These are phyloP conservation scores for Drosophila arizonae DNA, from an alignment of 1,140 invertebrate species.

Conservation along the genomic window DNA sequence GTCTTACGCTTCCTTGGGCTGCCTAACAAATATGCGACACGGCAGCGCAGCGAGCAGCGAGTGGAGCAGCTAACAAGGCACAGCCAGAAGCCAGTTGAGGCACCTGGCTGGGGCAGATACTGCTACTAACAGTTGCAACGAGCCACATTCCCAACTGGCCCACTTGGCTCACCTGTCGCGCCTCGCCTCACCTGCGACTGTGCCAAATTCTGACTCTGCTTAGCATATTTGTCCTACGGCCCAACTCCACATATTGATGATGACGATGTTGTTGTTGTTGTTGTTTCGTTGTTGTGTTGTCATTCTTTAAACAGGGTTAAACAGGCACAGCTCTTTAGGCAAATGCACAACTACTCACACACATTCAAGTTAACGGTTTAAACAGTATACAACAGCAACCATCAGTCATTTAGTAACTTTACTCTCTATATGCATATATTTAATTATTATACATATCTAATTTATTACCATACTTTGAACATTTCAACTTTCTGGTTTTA, in stretches of 20 bases:
- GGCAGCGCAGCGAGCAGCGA: constrained; percentile 49
- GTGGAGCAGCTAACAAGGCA: constrained; percentile 1
- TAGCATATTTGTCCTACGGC: constrained; percentile 58
- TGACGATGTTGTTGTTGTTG: constrained; percentile 5
- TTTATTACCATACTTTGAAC: no score
- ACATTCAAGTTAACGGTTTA: constrained; percentile 13
- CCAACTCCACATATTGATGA: constrained; percentile 4
- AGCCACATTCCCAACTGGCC: background rate
- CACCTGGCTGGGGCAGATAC: constrained; percentile 3
- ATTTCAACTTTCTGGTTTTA: no score
- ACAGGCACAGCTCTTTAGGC: background rate
- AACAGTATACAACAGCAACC: no score
- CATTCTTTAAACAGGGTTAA: constrained; percentile 7
- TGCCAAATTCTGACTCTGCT: constrained; percentile 23
- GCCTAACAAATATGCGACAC: constrained; percentile 70
- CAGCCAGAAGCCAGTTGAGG: constrained; percentile 23
- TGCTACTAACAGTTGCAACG: constrained; percentile 19
- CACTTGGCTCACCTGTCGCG: no score
- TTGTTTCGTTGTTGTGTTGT: background rate
- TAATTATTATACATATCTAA: no score
- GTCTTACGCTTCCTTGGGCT: constrained; percentile 68
- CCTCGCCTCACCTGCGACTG: background rate
- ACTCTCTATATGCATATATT: background rate
- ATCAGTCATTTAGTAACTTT: background rate
- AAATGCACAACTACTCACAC: constrained; percentile 2